phyloP scores from a whole-genome alignment of 2,888 invertebrate genomes.

The Napeogenes inachia region DNA sequence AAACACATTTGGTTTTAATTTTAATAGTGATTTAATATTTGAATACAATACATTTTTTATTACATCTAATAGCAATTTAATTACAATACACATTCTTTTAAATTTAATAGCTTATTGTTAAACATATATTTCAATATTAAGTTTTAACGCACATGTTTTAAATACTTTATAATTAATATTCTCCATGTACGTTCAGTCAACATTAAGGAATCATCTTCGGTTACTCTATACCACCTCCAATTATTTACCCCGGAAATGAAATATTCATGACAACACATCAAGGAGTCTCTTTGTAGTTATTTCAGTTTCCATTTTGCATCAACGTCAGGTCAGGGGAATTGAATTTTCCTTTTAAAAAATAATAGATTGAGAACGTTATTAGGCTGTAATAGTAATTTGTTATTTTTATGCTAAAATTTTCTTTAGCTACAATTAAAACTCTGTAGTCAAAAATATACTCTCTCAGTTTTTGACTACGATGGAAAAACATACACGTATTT shows the following conservation, averaged over 20 bases:
- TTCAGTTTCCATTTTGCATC: constrained; percentile 1
- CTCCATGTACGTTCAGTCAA: background rate
- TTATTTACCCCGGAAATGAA: constrained; percentile 18
- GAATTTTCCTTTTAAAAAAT: constrained; percentile 21
- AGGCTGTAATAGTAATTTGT: constrained; percentile 5
- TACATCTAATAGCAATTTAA: too few species aligned
- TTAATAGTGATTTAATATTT: too few species aligned
- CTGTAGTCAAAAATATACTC: background rate
- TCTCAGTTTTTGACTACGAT: background rate
- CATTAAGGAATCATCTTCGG: background rate
- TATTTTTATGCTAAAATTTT: background rate
- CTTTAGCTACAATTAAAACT: background rate
- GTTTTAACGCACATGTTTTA: too few species aligned
- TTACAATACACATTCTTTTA: too few species aligned
- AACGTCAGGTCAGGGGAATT: constrained; percentile 4
- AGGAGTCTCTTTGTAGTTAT: constrained; percentile 26
- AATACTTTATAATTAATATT: too few species aligned
- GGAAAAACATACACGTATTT: background rate
- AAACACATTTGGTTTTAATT: too few species aligned
- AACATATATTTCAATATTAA: too few species aligned
- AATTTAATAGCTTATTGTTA: too few species aligned
- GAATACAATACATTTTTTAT: too few species aligned
- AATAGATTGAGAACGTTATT: constrained; percentile 17
- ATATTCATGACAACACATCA: constrained; percentile 30
- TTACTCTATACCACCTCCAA: background rate